A percentile compares a stretch with the other conserved stretches of the same genome.
Evolutionary conservation across 1,140 invertebrate genomes (phyloP).

Genomic region (Nasonia giraulti): DNA sequence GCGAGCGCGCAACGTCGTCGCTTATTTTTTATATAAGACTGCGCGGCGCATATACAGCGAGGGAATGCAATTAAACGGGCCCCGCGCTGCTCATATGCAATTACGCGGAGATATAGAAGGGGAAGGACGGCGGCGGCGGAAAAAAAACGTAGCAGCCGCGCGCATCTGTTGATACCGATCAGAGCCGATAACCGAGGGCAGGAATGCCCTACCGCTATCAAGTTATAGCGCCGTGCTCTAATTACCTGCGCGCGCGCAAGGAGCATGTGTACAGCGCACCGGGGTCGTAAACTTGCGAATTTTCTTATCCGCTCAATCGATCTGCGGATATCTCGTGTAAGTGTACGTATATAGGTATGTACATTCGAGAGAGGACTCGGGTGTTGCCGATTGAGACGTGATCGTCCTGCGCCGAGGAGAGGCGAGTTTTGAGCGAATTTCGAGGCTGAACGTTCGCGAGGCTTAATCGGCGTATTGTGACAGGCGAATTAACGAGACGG

Average conservation of each 20-base stretch:
- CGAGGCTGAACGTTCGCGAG: background rate
- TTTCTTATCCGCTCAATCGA: background rate
- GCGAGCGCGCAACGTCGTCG: background rate
- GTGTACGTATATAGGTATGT: background rate
- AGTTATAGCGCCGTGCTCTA: background rate
- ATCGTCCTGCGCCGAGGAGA: no score
- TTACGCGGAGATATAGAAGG: background rate
- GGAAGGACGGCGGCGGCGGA: background rate
- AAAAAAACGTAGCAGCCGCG: background rate
- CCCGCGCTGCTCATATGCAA: slow-evolving; percentile 7
- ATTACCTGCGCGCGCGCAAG: background rate
- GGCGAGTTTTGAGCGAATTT: no score
- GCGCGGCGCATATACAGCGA: background rate
- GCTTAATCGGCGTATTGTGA: background rate
- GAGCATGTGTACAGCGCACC: background rate
- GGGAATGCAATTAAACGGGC: slow-evolving; percentile 24
- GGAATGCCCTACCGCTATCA: slow-evolving; percentile 8
- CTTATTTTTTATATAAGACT: no score
- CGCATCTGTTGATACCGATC: slow-evolving; percentile 55
- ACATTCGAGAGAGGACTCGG: background rate
- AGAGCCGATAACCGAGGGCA: slow-evolving; percentile 39
- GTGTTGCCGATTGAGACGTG: background rate
- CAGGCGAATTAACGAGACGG: background rate
- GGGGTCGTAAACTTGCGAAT: background rate
- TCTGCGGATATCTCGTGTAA: background rate